Evolutionary conservation across 2,888 invertebrate genomes (phyloP).

Genomic region (Scelioninae gen. 1): DNA sequence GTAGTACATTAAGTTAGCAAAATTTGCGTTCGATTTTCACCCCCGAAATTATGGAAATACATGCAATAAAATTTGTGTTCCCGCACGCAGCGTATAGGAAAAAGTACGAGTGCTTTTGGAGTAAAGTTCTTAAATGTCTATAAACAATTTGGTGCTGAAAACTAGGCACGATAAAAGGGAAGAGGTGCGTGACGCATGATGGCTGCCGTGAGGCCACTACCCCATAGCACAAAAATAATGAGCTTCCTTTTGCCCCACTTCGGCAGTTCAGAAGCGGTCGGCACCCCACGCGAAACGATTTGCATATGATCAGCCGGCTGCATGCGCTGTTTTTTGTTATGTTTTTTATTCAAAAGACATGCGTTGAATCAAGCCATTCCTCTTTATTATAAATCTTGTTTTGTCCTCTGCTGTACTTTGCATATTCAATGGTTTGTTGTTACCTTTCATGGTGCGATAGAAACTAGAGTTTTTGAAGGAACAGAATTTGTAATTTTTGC

Average conservation of each 20-base stretch:
- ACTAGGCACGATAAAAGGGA: no score
- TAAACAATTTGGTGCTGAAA: no score
- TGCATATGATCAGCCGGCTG: slow-evolving; percentile 77
- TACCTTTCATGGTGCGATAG: slow-evolving; percentile 1
- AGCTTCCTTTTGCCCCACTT: slow-evolving; percentile 75
- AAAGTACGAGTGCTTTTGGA: no score
- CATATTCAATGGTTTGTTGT: slow-evolving; percentile 57
- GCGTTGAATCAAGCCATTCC: slow-evolving; percentile 73
- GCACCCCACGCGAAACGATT: slow-evolving; percentile 74
- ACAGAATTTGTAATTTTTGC: slow-evolving; percentile 7
- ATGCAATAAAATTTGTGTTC: no score
- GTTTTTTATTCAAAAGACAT: slow-evolving; percentile 68
- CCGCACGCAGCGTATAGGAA: no score
- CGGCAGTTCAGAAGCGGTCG: slow-evolving; percentile 68
- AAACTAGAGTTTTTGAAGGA: slow-evolving; percentile 14
- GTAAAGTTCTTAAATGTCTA: no score
- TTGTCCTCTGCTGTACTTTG: slow-evolving; percentile 72
- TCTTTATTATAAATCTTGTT: slow-evolving; percentile 72
- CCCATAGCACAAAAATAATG: slow-evolving; percentile 70
- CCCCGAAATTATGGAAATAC: no score
- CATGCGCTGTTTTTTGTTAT: slow-evolving; percentile 74
- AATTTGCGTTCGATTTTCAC: no score
- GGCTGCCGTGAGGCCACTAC: slow-evolving; percentile 71
- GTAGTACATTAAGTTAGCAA: no score
- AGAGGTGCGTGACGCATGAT: slow-evolving; percentile 70